Conservation (phyloP, 2,888 invertebrate genomes). For the Hemaris fuciformis region DNA sequence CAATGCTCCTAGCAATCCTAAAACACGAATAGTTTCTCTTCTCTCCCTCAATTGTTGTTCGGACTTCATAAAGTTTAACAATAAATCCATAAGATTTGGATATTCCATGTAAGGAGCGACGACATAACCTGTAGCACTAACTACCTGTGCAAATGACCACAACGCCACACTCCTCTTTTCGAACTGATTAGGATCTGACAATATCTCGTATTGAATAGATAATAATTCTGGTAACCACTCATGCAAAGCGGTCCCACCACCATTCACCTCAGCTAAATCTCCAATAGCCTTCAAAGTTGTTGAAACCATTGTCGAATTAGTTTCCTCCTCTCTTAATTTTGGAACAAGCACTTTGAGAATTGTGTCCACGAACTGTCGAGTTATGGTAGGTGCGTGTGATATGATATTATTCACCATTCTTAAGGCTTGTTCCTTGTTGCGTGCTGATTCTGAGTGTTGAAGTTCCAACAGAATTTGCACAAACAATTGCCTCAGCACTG, state of each 20-base stretch:
- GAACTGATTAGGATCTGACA: slow-evolving; percentile 95
- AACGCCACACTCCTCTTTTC: slow-evolving; percentile 97
- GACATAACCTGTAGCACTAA: slow-evolving; percentile 97
- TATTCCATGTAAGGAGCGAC: slow-evolving; percentile 97
- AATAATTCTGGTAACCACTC: slow-evolving; percentile 94
- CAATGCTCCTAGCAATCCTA: slow-evolving; percentile 96
- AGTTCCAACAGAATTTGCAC: slow-evolving; percentile 96
- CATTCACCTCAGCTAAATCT: slow-evolving; percentile 95
- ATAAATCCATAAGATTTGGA: slow-evolving; percentile 93
- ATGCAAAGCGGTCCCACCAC: slow-evolving; percentile 92
- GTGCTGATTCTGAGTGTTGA: slow-evolving; percentile 96
- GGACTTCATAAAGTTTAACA: slow-evolving; percentile 96
- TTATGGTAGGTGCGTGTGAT: slow-evolving; percentile 95
- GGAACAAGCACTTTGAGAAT: slow-evolving; percentile 94
- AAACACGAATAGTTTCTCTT: slow-evolving; percentile 94
- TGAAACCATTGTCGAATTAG: slow-evolving; percentile 94
- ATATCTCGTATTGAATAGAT: slow-evolving; percentile 93
- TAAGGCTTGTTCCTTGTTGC: slow-evolving; percentile 98
- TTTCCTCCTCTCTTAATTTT: slow-evolving; percentile 93
- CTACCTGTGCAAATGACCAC: slow-evolving; percentile 97
- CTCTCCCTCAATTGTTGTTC: slow-evolving; percentile 94
- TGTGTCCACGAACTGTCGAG: slow-evolving; percentile 97
- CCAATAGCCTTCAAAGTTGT: slow-evolving; percentile 96
- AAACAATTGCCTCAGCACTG: slow-evolving; percentile 93
- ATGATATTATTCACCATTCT: slow-evolving; percentile 97